A percentile compares a stretch with the other conserved stretches of the same genome.
These are phyloP conservation scores for Muntiacus reevesi DNA, from an alignment of 2,113 vertebrate genomes.

Conservation along the genomic window DNA sequence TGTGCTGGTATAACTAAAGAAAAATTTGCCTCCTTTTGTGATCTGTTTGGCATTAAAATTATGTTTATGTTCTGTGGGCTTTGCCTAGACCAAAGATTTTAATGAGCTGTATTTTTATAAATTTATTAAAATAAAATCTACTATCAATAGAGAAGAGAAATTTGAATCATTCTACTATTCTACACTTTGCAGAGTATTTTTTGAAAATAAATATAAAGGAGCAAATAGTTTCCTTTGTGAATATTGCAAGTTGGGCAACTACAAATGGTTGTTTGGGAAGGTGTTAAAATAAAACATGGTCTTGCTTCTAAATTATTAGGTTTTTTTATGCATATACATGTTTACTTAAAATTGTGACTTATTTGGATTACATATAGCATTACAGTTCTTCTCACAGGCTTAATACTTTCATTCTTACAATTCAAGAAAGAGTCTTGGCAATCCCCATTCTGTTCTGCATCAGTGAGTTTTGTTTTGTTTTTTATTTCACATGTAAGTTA, in stretches of 20 bases:
- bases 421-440: background rate
- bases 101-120: background rate
- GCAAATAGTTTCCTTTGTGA: conserved; percentile 4
- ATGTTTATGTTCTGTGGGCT: background rate
- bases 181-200: background rate
- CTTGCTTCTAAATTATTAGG: conserved; percentile 48
- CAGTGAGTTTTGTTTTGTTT: background rate
- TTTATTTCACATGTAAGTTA: background rate
- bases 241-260: background rate
- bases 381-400: conserved; percentile 18
- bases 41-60: conserved; percentile 34
- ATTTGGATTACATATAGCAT: conserved; percentile 34
- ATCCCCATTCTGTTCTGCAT: background rate
- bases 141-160: background rate
- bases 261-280: background rate
- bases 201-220: background rate
- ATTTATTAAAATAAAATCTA: conserved; percentile 28
- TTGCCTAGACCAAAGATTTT: conserved; percentile 37
- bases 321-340: conserved; percentile 47
- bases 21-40: background rate
- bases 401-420: conserved; percentile 57
- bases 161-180: background rate
- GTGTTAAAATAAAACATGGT: conserved; percentile 52
- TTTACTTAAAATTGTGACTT: conserved; percentile 57
- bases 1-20: background rate